These are phyloP conservation scores for Deroptyus accipitrinus DNA, from an alignment of 2,113 vertebrate species.

Conservation along the genomic window DNA sequence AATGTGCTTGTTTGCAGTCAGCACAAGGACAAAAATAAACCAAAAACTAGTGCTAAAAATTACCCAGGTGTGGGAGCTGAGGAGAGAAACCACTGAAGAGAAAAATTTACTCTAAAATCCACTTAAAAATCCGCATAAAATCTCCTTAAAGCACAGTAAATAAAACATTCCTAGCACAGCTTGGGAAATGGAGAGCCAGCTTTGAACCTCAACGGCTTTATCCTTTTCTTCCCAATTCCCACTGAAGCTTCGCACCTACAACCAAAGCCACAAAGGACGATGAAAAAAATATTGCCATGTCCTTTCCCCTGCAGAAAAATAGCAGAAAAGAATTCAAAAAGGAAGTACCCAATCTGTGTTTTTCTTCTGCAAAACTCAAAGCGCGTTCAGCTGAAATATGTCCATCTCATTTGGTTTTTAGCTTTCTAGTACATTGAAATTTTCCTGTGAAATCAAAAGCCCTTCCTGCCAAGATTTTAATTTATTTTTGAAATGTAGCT, in stretches of 20 bases:
- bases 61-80: background rate
- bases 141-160: background rate
- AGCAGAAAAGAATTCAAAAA: background rate
- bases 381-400: background rate
- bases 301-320: background rate
- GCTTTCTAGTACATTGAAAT: fast-evolving
- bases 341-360: background rate
- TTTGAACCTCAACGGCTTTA: background rate
- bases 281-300: background rate
- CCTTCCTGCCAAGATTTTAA: constrained; percentile 21
- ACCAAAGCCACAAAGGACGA: fast-evolving
- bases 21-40: background rate
- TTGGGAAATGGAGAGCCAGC: background rate
- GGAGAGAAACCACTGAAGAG: background rate
- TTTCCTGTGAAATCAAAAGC: background rate
- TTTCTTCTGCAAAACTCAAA: background rate
- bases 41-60: background rate
- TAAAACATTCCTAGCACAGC: background rate
- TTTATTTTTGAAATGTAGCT: constrained; percentile 1
- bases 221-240: background rate
- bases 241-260: background rate
- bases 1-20: background rate
- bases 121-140: background rate
- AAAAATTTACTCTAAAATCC: background rate
- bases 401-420: background rate